These are phyloP conservation scores for Melieria picta DNA, from an alignment of 2,888 invertebrate genomes.

Conservation along the genomic window DNA sequence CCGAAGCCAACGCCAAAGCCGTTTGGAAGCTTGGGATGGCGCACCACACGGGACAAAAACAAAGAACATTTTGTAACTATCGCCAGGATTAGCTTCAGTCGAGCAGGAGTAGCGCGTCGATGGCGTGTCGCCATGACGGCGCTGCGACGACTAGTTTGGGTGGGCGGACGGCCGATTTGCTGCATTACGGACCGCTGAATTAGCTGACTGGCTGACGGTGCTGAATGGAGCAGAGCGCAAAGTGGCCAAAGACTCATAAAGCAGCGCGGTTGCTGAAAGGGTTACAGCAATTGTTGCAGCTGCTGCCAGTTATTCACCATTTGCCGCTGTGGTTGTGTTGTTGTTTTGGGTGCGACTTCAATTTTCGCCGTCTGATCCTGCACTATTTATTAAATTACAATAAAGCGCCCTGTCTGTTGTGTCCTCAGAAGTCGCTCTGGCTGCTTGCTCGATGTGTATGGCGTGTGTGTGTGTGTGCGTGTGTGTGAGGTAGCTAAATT, in stretches of 20 bases:
- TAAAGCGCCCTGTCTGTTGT: slow-evolving; percentile 48
- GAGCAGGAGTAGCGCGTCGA: background rate
- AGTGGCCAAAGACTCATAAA: too few species aligned
- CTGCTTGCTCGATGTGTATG: background rate
- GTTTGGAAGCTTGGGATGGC: background rate
- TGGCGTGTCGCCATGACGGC: too few species aligned
- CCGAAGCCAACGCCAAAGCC: slow-evolving; percentile 11
- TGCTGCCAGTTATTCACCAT: background rate
- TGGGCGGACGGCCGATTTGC: too few species aligned
- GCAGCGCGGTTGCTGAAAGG: too few species aligned
- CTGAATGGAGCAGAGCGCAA: too few species aligned
- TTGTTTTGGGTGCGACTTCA: background rate
- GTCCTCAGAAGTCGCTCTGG: slow-evolving; percentile 31
- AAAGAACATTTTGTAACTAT: slow-evolving; percentile 48
- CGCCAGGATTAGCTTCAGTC: slow-evolving; percentile 41
- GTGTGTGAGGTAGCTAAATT: slow-evolving; percentile 13
- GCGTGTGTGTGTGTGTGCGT: background rate
- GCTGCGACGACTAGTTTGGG: too few species aligned
- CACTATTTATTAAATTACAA: slow-evolving; percentile 65
- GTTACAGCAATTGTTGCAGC: too few species aligned
- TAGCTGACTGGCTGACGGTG: slow-evolving; percentile 14
- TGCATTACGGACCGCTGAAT: slow-evolving; percentile 14
- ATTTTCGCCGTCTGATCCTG: slow-evolving; percentile 60
- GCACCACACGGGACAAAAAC: slow-evolving; percentile 11
- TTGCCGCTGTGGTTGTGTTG: background rate